Evolutionary conservation across 2,797 vertebrate species (phyloP), one percentile per base, ranked within the genome.

Genomic region (Danionella dracula): DNA sequence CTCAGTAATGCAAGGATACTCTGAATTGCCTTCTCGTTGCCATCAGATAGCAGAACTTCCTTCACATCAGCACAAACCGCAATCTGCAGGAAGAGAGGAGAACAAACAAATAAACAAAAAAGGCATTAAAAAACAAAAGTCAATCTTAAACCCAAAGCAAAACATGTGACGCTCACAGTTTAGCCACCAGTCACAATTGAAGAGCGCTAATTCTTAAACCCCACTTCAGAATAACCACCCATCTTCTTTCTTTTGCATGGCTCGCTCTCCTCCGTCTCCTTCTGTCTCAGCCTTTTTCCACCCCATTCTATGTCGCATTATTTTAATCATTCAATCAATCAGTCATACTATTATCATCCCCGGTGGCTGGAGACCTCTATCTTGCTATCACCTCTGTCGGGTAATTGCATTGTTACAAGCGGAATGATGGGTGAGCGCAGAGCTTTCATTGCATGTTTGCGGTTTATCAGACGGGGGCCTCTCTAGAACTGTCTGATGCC

Each of bases 271-370:
- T 44, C 27, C 58, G 41, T 66, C 55, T 66, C 70, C 66, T 56
- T 71, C 62, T 57, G 42, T 71, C 68, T 67, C 31, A n/a, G 57
- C 61, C 71, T 86, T 87, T 93, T 90, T 91, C 91, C 91, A 6
- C 23, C 23, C 90, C 91, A 92, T 93, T 93, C 96, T 94, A 98
- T 93, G 95, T 99, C 94, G 96, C 95, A 98, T 98, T 99, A 98
- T 99, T 98, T 98, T 98, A 99, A 99, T 98, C 96, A 98, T 98
- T 98, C 95, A 98, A 98, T 98, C 95, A 97, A 98, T 99, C 95
- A 99, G 96, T 99, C 96, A 98, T 99, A 99, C 95, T 98, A 98
- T 98, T 99, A 98, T 99, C 96, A 96, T 94, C 92, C 93, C 92
- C 93, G 93, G 94, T 94, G 93, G 85, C 85, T 90, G 88, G 93